A percentile compares a stretch with the other conserved stretches of the same genome.
These are phyloP conservation scores for Plodia interpunctella DNA, from an alignment of 1,140 invertebrate species.

Conservation along the genomic window DNA sequence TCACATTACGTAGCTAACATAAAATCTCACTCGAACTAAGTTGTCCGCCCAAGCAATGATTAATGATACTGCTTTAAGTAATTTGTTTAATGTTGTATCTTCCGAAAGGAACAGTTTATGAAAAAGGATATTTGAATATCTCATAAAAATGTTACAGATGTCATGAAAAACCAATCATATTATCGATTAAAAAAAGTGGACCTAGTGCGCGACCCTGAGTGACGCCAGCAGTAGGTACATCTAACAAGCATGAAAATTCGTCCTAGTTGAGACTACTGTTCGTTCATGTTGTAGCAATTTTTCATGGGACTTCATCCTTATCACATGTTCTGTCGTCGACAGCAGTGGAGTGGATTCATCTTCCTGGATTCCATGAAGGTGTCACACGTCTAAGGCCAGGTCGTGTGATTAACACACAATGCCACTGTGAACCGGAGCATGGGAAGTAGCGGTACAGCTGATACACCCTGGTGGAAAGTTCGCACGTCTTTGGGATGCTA, in stretches of 20 bases:
- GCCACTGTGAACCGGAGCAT: conserved; percentile 11
- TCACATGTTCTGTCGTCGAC: neutral
- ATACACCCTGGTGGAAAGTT: conserved; percentile 7
- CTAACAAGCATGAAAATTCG: too few species aligned
- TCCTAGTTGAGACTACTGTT: too few species aligned
- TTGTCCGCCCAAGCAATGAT: too few species aligned
- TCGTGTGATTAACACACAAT: conserved; percentile 14
- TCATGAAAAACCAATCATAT: too few species aligned
- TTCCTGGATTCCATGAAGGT: conserved; percentile 12
- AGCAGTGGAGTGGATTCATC: neutral
- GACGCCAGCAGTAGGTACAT: too few species aligned
- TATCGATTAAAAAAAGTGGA: too few species aligned
- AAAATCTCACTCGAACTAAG: neutral
- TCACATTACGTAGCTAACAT: neutral
- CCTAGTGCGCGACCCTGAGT: too few species aligned
- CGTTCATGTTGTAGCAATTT: neutral
- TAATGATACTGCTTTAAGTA: too few species aligned
- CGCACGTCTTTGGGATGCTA: conserved; percentile 4
- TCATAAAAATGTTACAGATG: too few species aligned
- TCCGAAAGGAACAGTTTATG: too few species aligned
- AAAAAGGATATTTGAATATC: too few species aligned
- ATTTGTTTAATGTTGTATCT: too few species aligned
- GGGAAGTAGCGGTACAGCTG: conserved; percentile 14
- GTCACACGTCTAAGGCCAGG: conserved; percentile 14
- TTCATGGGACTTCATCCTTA: neutral